Conservation (phyloP, 2,888 invertebrate species). For the Drosophila leonis region DNA sequence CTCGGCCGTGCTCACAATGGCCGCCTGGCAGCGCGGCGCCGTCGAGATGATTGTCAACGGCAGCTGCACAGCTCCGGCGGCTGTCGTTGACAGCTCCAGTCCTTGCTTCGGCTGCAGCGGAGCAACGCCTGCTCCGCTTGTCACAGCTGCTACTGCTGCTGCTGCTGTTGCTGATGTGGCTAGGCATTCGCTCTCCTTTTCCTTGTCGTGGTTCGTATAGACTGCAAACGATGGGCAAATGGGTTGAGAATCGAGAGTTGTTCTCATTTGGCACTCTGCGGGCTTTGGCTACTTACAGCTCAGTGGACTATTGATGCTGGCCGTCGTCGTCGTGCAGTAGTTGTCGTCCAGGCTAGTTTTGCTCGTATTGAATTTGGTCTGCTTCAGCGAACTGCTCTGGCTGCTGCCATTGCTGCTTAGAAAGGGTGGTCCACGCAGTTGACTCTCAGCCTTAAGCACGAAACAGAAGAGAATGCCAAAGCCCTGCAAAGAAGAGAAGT, state of each 20-base stretch:
- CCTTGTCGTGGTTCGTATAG: slow-evolving; percentile 85
- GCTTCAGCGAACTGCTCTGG: slow-evolving; percentile 71
- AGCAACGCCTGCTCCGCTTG: slow-evolving; percentile 36
- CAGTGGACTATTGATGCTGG: slow-evolving; percentile 84
- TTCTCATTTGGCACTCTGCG: slow-evolving; percentile 1
- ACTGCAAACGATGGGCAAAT: slow-evolving; percentile 66
- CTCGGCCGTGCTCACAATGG: slow-evolving; percentile 64
- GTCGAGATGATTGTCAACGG: slow-evolving; percentile 84
- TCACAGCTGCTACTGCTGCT: slow-evolving; percentile 38
- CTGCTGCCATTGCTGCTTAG: slow-evolving; percentile 69
- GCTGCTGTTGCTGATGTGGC: slow-evolving; percentile 67
- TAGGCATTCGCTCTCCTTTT: slow-evolving; percentile 84
- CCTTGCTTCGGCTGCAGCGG: slow-evolving; percentile 69
- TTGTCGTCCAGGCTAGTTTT: slow-evolving; percentile 84
- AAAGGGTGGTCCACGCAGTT: slow-evolving; percentile 73
- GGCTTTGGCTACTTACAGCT: slow-evolving; percentile 82
- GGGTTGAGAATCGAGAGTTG: slow-evolving; percentile 1
- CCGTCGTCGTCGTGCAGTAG: slow-evolving; percentile 83
- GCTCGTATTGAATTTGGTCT: slow-evolving; percentile 81
- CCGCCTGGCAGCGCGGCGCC: slow-evolving; percentile 82
- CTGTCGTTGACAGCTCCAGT: slow-evolving; percentile 61
- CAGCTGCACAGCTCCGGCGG: slow-evolving; percentile 69
- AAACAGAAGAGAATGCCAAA: slow-evolving; percentile 84
- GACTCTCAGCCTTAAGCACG: slow-evolving; percentile 84
- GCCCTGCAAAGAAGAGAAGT: slow-evolving; percentile 71